Evolutionary conservation across 2,113 vertebrate species (phyloP).

Genomic region (Petrocephalus zakoni): DNA sequence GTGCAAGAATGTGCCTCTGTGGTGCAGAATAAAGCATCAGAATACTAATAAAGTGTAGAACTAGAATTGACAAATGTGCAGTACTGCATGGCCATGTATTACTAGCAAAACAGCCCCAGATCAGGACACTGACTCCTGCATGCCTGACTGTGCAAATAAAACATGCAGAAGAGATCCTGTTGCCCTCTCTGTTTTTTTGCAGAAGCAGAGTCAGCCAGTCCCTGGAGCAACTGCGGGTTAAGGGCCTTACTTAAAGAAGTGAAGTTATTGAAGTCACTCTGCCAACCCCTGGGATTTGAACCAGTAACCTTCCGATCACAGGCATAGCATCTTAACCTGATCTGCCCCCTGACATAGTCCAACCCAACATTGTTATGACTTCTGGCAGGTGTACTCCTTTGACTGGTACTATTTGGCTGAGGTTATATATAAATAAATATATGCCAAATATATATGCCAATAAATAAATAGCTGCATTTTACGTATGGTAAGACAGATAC

Average conservation of each 20-base stretch:
- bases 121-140: background rate
- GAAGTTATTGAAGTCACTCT: background rate
- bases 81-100: background rate
- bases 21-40: too few species aligned
- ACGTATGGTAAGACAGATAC: background rate
- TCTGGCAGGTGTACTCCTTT: too few species aligned
- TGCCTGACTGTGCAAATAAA: background rate
- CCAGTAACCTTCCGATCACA: background rate
- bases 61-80: background rate
- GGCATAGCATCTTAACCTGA: background rate
- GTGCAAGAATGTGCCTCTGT: background rate
- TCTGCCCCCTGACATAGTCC: background rate
- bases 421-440: background rate
- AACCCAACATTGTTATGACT: too few species aligned
- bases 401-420: background rate
- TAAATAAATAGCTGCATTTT: background rate
- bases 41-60: background rate
- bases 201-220: too few species aligned
- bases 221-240: too few species aligned
- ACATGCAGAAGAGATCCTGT: background rate
- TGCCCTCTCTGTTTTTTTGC: background rate
- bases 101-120: background rate
- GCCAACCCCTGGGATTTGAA: background rate
- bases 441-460: too few species aligned
- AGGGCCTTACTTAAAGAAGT: background rate